Evolutionary conservation across 2,113 vertebrate species (phyloP), one percentile per base, ranked within the genome.

Genomic region (Ameiurus melas): DNA sequence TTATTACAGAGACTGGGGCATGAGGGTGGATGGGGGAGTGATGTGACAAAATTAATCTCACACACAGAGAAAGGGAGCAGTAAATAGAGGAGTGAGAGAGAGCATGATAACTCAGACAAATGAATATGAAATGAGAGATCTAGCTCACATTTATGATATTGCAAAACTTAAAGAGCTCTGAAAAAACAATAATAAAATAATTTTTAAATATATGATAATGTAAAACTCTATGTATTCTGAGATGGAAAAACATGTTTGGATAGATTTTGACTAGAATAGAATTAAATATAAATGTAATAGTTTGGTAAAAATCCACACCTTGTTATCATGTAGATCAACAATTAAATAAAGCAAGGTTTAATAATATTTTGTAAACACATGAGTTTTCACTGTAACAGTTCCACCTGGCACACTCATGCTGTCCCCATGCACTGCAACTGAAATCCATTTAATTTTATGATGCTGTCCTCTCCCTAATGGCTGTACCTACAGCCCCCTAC

Each of bases 401-500:
- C 60, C 16, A 58, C n/a, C 13, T 62, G 80, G 19, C 5, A 64
- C 57, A 87, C 10, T 33, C 27, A 84, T 77, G 19, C 80, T 55
- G n/a, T 73, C 33, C 53, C 57, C 22, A 53, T 43, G 57, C 58
- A 68, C 22, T 22, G 27, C 51, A 55, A 81, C 25, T 81, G 39
- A 82, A 73, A 77, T 85, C 85, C 87, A 89, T 87, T 89, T 87
- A 47, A 83, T 82, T 85, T 60, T 78, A 64, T 83, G 77, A 85
- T 87, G 88, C 36, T 87, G 64, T 87, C 51, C 71, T 86, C 77
- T 73, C 51, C 66, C 33, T 91, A 91, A 90, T 89, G 84, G 84
- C 87, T 87, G 64, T 53, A 81, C 62, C 71, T 64, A 20, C 47
- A 64, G 33, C 87, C 79, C 85, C 82, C 36, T 78, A 75, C 79